Base-by-base conservation (phyloP, 2,113 vertebrate genomes). In the Phylloscopus trochiloides region DNA sequence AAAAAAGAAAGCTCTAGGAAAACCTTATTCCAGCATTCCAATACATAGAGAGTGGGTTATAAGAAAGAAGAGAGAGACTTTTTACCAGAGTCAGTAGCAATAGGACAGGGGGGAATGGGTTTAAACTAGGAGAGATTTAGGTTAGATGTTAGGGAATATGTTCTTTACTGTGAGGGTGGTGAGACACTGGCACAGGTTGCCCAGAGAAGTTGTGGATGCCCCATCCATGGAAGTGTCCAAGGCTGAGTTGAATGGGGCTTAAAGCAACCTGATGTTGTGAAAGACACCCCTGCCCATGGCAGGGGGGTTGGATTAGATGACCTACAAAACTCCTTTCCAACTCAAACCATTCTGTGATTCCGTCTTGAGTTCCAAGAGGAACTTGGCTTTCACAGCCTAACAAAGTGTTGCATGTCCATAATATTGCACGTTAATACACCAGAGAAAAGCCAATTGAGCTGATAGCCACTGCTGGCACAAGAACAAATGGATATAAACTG, bases 391-490 rank as follows among this genome's bases (percentile, higher is more conserved):
- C 75, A 65, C 22, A 75, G 48, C 47, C 31, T 86, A 73, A 77
- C 9, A 83, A 91, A 89, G 74, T 18, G 10, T 38, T 73, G 28
- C 2, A 0, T 48, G 14, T 47, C 42, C 40, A 18, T 62, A 54
- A 58, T 36, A 47, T 14, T 29, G 12, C 3, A 1, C 29, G 17
- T 54, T 34, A 84, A 77, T 59, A 87, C 31, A 81, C 24, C 21
- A 78, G 77, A 66, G 26, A 86, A 87, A 89, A 87, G 24, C 61
- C 28, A 25, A 84, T 92, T 89, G 36, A 78, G 72, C 34, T 87
- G 93, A 81, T 14, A 86, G 47, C 31, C 36, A 22, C 48, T 52
- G 57, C 45, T 78, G 48, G 57, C 70, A 72, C 28, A 71, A 59
- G 22, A 86, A 42, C 29, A 81, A 95, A 90, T 43, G 40, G 17